These are phyloP conservation scores for Brachionus rotundiformis DNA, from an alignment of 1,140 invertebrate species.

Conservation along the genomic window DNA sequence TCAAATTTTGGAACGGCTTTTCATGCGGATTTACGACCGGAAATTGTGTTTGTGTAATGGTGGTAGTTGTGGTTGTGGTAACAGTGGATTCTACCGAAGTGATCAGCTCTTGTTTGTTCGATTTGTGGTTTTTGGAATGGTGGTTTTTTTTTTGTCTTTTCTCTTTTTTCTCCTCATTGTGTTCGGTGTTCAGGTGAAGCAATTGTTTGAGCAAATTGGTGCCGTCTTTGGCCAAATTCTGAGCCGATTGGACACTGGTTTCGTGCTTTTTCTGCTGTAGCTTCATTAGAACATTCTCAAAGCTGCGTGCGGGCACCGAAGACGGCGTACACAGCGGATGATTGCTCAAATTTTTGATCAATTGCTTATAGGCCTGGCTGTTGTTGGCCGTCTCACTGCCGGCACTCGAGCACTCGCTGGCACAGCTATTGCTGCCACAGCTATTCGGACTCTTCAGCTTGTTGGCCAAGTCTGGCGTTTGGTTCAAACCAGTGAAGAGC, in stretches of 20 bases:
- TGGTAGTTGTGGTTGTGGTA: slow-evolving; percentile 24
- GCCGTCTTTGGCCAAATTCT: slow-evolving; percentile 11
- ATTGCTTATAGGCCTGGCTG: slow-evolving; percentile 22
- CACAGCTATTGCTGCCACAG: slow-evolving; percentile 38
- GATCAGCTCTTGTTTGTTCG: neutral
- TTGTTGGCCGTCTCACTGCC: neutral
- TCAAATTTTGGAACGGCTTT: slow-evolving; percentile 6
- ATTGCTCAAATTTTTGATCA: slow-evolving; percentile 42
- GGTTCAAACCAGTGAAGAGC: neutral
- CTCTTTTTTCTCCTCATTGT: neutral
- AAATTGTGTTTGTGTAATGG: slow-evolving; percentile 35
- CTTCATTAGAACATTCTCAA: slow-evolving; percentile 23
- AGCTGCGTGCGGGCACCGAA: neutral
- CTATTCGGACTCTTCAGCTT: slow-evolving; percentile 9
- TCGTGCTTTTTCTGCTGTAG: slow-evolving; percentile 9
- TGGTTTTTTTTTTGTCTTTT: neutral
- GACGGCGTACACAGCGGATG: slow-evolving; percentile 32
- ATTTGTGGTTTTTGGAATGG: neutral
- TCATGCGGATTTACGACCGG: slow-evolving; percentile 12
- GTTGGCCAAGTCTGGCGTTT: neutral
- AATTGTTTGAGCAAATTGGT: slow-evolving; percentile 37
- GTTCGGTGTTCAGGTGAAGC: neutral
- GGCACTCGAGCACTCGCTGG: slow-evolving; percentile 10
- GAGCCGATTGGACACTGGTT: neutral
- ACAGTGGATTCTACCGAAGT: slow-evolving; percentile 7